Conservation (phyloP, 2,888 invertebrate genomes). For the Oscheius sp. region DNA sequence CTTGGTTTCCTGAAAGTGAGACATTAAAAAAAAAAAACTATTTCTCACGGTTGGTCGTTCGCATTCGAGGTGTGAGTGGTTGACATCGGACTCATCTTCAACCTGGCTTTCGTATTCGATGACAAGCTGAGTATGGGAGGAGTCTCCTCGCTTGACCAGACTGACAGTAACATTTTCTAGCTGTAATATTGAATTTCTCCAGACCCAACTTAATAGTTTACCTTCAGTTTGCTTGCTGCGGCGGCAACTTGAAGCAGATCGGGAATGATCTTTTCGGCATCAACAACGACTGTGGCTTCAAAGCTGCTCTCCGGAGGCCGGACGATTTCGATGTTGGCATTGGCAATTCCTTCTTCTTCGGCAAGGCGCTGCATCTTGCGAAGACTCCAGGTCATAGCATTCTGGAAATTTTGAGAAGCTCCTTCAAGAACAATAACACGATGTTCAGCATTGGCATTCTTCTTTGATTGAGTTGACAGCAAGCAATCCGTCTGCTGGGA, state of each 20-base stretch:
- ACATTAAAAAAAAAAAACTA: not conserved
- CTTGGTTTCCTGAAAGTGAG: constrained; percentile 32
- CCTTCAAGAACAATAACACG: constrained; percentile 62
- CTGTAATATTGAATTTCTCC: constrained; percentile 9
- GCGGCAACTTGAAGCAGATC: constrained; percentile 60
- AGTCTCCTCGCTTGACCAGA: constrained; percentile 55
- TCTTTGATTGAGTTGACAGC: constrained; percentile 39
- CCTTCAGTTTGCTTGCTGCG: constrained; percentile 62
- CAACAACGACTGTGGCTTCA: constrained; percentile 55
- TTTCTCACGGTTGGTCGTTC: constrained; percentile 28
- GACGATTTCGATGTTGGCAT: constrained; percentile 53
- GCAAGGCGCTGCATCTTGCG: constrained; percentile 52
- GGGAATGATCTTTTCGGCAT: constrained; percentile 58
- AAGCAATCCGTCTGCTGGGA: constrained; percentile 45
- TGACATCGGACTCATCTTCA: constrained; percentile 40
- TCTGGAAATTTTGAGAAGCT: constrained; percentile 61
- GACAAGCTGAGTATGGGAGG: constrained; percentile 60
- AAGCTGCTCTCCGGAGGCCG: constrained; percentile 48
- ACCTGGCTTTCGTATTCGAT: constrained; percentile 62
- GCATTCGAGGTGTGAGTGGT: constrained; percentile 29
- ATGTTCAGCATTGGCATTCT: constrained; percentile 59
- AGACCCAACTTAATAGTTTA: not conserved
- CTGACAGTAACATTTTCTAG: constrained; percentile 62
- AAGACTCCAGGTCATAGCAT: constrained; percentile 65
- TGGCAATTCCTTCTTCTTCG: constrained; percentile 47